phyloP scores from a whole-genome alignment of 2,797 vertebrate genomes.

The Hozukius guyotensis region DNA sequence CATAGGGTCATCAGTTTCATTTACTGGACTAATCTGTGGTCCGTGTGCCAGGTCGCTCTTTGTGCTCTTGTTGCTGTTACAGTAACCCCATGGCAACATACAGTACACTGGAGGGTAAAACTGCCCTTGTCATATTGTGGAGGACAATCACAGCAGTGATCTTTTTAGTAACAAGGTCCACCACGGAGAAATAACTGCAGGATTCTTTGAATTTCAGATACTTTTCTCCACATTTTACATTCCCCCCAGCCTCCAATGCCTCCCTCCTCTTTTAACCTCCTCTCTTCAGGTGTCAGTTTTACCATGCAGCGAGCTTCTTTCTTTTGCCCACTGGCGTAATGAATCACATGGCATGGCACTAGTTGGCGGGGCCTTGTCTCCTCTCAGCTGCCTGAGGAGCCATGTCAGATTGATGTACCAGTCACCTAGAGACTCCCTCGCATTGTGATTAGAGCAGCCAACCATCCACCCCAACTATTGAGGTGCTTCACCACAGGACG shows the following conservation, averaged over 20 bases:
- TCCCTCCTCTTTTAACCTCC: conserved; percentile 48
- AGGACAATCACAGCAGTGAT: conserved; percentile 48
- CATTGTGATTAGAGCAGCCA: conserved; percentile 77
- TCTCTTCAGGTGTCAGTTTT: conserved; percentile 68
- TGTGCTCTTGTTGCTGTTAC: conserved; percentile 32
- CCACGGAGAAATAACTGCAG: conserved; percentile 41
- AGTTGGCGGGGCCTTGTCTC: conserved; percentile 73
- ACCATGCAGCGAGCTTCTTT: conserved; percentile 63
- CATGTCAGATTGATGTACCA: conserved; percentile 83
- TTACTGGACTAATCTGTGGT: conserved; percentile 21
- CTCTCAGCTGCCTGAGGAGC: conserved; percentile 76
- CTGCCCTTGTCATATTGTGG: conserved; percentile 45
- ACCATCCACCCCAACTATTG: conserved; percentile 65
- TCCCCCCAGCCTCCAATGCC: background rate
- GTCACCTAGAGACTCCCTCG: conserved; percentile 77
- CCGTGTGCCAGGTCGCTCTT: conserved; percentile 18
- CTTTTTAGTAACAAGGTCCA: conserved; percentile 36
- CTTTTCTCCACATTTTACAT: conserved; percentile 30
- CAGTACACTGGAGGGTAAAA: conserved; percentile 26
- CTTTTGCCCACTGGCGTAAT: conserved; percentile 72
- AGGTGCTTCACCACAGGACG: conserved; percentile 58
- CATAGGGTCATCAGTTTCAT: background rate
- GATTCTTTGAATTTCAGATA: conserved; percentile 32
- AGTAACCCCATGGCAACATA: conserved; percentile 24
- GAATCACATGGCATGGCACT: conserved; percentile 73